Evolutionary conservation across 2,797 vertebrate genomes (phyloP).

Genomic region (Cossypha niveicapilla): DNA sequence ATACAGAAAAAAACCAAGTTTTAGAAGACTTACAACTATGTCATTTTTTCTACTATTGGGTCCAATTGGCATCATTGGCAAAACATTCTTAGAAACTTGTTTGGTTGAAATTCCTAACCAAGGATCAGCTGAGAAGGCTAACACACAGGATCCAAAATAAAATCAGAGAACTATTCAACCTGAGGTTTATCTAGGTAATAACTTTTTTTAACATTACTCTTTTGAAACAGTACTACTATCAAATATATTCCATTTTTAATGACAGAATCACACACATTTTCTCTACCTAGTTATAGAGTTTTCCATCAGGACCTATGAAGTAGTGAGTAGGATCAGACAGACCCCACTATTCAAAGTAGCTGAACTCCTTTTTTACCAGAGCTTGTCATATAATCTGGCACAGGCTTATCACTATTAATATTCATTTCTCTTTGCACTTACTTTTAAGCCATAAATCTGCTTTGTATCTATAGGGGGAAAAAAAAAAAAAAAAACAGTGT

Average conservation of each 20-base stretch:
- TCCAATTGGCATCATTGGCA: not conserved
- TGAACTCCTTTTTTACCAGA: slow-evolving; percentile 55
- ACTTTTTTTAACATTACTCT: not conserved
- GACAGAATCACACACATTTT: slow-evolving; percentile 1
- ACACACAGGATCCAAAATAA: not conserved
- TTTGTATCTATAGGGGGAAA: slow-evolving; percentile 40
- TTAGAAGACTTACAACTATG: not conserved
- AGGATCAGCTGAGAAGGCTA: not conserved
- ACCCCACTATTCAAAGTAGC: slow-evolving; percentile 43
- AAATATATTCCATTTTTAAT: not conserved
- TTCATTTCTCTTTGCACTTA: slow-evolving; percentile 45
- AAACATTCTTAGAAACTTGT: not conserved
- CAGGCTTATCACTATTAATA: slow-evolving; percentile 37
- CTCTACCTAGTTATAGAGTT: not conserved
- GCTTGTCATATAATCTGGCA: slow-evolving; percentile 65
- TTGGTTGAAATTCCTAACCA: not conserved
- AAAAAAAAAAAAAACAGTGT: not conserved
- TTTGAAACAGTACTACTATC: not conserved
- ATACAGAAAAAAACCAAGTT: rapidly evolving
- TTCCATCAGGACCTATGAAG: slow-evolving; percentile 23
- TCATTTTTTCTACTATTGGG: not conserved
- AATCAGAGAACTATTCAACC: not conserved
- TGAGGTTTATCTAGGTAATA: not conserved
- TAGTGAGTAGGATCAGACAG: slow-evolving; percentile 37
- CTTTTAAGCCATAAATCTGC: slow-evolving; percentile 65